Evolutionary conservation across 2,797 vertebrate species (phyloP).

Genomic region (Catamblyrhynchus diadema): DNA sequence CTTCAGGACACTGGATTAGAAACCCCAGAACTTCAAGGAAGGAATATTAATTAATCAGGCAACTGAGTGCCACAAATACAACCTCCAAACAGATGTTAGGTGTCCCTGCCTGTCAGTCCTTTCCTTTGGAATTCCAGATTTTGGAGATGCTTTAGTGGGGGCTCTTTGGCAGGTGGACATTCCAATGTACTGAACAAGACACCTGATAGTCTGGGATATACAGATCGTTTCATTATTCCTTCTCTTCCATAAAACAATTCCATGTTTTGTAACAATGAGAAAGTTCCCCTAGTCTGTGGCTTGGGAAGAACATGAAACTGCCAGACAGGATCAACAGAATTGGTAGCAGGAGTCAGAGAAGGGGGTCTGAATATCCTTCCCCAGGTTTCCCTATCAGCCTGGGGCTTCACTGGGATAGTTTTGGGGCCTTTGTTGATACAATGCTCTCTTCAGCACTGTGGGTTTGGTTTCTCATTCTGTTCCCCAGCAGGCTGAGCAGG

Average conservation of each 20-base stretch:
- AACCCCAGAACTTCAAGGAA: neutral
- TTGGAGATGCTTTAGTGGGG: neutral
- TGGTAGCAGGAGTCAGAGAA: neutral
- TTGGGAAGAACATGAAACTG: neutral
- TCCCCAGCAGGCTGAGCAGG: neutral
- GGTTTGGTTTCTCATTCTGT: neutral
- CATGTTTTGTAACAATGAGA: neutral
- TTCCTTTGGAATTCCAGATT: neutral
- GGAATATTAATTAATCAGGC: neutral
- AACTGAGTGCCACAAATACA: neutral
- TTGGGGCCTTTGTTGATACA: too few species aligned
- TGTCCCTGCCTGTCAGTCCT: neutral
- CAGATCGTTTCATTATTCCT: neutral
- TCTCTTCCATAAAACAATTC: neutral
- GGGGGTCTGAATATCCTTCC: neutral
- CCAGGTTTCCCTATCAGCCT: neutral
- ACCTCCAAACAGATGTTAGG: neutral
- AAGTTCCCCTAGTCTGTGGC: neutral
- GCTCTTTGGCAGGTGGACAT: neutral
- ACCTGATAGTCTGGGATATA: neutral
- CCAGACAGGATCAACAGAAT: neutral
- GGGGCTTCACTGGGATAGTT: neutral
- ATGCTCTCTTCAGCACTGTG: neutral
- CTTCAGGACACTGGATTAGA: neutral
- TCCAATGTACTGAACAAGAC: fast-evolving